Percentiles rank a stretch among this genome's conserved stretches.
These are phyloP conservation scores for Argynnis bischoffii DNA, from an alignment of 2,888 invertebrate species.

Conservation along the genomic window DNA sequence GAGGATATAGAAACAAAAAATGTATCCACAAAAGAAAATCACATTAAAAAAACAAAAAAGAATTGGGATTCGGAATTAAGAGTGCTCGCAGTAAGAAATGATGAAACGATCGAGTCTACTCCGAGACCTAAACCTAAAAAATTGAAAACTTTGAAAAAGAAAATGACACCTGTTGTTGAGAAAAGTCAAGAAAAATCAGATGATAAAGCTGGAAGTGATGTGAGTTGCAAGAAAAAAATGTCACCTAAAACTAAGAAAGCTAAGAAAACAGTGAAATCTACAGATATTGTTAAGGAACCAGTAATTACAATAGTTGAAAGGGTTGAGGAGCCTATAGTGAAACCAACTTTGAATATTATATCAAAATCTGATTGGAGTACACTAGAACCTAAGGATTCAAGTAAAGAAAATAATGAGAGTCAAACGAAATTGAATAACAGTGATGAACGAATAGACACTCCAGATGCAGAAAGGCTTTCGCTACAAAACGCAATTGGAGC, in stretches of 20 bases:
- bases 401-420: slow-evolving; percentile 41
- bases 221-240: slow-evolving; percentile 7
- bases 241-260: slow-evolving; percentile 22
- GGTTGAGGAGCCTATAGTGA: slow-evolving; percentile 46
- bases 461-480: slow-evolving; percentile 67
- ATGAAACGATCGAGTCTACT: slow-evolving; percentile 33
- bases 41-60: slow-evolving; percentile 46
- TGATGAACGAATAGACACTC: slow-evolving; percentile 61
- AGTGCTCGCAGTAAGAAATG: slow-evolving; percentile 50
- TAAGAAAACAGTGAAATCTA: slow-evolving; percentile 44
- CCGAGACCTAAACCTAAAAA: slow-evolving; percentile 45
- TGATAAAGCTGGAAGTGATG: slow-evolving; percentile 11
- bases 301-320: slow-evolving; percentile 40
- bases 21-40: slow-evolving; percentile 41
- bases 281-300: slow-evolving; percentile 40
- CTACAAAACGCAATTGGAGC: slow-evolving; percentile 71
- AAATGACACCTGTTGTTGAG: slow-evolving; percentile 22
- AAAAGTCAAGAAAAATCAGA: slow-evolving; percentile 10
- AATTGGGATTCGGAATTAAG: slow-evolving; percentile 74
- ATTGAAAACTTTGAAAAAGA: slow-evolving; percentile 43
- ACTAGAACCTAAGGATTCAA: slow-evolving; percentile 27
- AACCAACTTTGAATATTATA: slow-evolving; percentile 65
- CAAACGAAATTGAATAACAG: slow-evolving; percentile 47
- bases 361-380: slow-evolving; percentile 35
- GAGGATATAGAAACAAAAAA: slow-evolving; percentile 29